Base-by-base conservation (phyloP, 2,113 vertebrate species). In the Prietella phreatophila region DNA sequence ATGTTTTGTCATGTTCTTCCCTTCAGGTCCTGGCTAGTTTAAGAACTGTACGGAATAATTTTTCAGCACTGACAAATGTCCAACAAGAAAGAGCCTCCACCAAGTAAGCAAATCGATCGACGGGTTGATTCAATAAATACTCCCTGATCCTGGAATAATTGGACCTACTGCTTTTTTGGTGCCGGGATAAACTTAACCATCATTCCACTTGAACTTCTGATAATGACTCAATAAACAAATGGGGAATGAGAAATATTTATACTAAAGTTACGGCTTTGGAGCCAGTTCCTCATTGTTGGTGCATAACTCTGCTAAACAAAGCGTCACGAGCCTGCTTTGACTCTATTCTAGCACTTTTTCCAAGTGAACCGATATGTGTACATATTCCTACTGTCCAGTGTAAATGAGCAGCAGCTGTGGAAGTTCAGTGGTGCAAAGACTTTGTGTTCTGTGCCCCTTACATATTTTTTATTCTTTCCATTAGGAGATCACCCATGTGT, bases 11-110 rank as follows among this genome's bases (percentile, higher is more conserved):
- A 56, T 69, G 39, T 90, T 55, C 60, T 36, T 90, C 15, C 9
- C 90, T 92, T 22, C 91, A 99, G 98, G 98, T 99, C 93, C 96
- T 99, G 92, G 98, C 98, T 88, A 99, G 98, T 93, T 95, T 99
- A 90, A 96, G 98, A 95, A 99, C 98, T 90, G 98, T 99, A 93
- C 95, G 98, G 92, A 99, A 98, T 95, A 99, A 99, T 93, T 99
- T 99, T 94, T 97, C 98, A 95, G 97, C 97, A 92, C 95, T 99
- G 96, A 99, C 98, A 88, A 99, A 99, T 93, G 93, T 99, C 92
- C 97, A 97, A 92, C 97, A 97, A 95, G 98, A 99, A 87, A 95
- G 97, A 92, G 93, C 97, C 87, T 96, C 97, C 69, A 99, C 95
- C 95, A 99, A 99, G 98, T 99, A 93, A 96, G 98, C 95, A 63